Base-by-base conservation (phyloP, 2,888 invertebrate species). In the Drosophila koepferae region DNA sequence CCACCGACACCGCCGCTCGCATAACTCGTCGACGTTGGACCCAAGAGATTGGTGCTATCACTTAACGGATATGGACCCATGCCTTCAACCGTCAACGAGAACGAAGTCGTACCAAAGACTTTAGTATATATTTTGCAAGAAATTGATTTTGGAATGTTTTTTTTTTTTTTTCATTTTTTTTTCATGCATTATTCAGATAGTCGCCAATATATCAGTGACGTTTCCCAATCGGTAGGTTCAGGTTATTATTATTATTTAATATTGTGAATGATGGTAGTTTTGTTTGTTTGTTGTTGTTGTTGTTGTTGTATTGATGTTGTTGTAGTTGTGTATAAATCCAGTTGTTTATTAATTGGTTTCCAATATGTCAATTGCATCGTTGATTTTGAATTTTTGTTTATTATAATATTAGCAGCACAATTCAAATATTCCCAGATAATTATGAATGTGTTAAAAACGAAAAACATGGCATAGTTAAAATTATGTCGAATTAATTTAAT, bases 61-160 rank as follows among this genome's bases (percentile, higher is more conserved):
- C 92, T 92, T 86, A 93, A 91, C 75, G 93, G 93, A 91, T 93
- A 93, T 81, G 93, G 93, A 90, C 93, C 93, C 93, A 93, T 93
- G 91, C 93, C 93, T 93, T 93, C 93, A 93, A 93, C 92, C 92
- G 92, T 92, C 89, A 93, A 92, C 87, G 93, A 93, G 86, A 93
- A 93, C 92, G 93, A 93, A 90, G 93, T 93, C 88, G 92, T 93
- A 90, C 93, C 93, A 92, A 93, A 93, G 82, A 93, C 93, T 93
- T 93, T 80, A 74, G 74, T 83, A 82, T 78, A 79, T 77, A 67
- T 78, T 70, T 84, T 73, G 18, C 49, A 56, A 71, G 8, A 75
- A 73, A 68, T 77, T 43, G 34, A 28, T 69, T 63, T 69, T 74
- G 76, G 74, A 54, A n/a, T 31, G 23, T 70, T 74, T 80, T 68